Base-by-base conservation (phyloP, 1,140 invertebrate species). In the Trichonephila clavata region DNA sequence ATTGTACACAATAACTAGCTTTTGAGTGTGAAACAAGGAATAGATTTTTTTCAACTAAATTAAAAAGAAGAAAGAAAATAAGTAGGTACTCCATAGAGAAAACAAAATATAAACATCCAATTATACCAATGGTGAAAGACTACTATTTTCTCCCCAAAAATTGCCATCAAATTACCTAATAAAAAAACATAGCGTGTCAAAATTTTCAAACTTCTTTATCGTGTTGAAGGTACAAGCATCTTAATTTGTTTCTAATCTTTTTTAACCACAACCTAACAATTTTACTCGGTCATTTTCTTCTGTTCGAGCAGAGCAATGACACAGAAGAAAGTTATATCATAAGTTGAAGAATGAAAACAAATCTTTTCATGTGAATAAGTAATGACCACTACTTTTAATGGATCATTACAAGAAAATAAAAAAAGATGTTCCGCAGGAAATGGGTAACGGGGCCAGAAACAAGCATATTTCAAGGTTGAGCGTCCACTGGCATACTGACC, bases 401-500 rank as follows among this genome's bases (percentile, higher is more conserved):
- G 86, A n/a, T 84, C 39, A 57, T 61, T 60, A 86, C 50, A 39
- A 65, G 61, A 63, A 27, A 59, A 87, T 57, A 21, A 65, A 59
- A 21, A 59, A 91, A 18, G 18, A 43, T 61, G 92, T 88, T 93
- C 92, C 92, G 92, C 92, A 93, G 92, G 92, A 93, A 93, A 88
- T 93, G 86, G 92, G 92, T 93, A 93, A 93, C 83, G 92, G 77
- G 92, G 92, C 20, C 92, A 88, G 90, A 84, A 68, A 32, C 60
- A 71, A 86, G 77, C 92, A 71, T 87, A 61, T 80, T 90, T 93
- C 92, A 93, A 93, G 92, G 92, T 93, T 86, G 92, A 61, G 86
- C 63, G 92, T 93, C 92, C 92, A 81, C 39, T 93, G 84, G 68
- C 92, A 93, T 50, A 93, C 92, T 93, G 92, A 93, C 92, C 92